Conservation (phyloP, 2,113 vertebrate species). For the Orientallactaga bullata region DNA sequence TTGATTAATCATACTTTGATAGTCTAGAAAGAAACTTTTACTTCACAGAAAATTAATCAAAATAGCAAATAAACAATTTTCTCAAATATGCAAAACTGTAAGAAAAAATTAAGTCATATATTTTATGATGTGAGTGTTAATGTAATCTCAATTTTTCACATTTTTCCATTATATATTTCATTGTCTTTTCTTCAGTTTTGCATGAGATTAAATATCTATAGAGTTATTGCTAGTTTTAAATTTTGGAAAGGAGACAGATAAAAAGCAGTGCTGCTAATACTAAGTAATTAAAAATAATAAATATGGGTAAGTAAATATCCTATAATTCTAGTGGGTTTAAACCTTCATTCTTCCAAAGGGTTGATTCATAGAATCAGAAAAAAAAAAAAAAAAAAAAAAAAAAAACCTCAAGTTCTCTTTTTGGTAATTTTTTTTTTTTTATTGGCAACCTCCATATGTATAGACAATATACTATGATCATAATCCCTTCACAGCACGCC, state of each 20-base stretch:
- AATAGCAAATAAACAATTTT: not conserved
- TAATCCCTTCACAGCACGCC: too few relatives aligned
- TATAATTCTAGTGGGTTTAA: not conserved
- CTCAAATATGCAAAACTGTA: not conserved
- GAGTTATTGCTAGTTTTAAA: not conserved
- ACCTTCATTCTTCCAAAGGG: not conserved
- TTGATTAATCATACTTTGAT: not conserved
- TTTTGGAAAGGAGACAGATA: not conserved
- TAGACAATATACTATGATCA: too few relatives aligned
- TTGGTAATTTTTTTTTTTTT: too few relatives aligned
- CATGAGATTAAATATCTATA: not conserved
- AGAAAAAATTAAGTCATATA: not conserved
- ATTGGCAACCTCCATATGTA: too few relatives aligned
- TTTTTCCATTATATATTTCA: not conserved
- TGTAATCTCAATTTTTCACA: not conserved
- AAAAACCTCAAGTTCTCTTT: too few relatives aligned
- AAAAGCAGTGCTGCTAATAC: not conserved
- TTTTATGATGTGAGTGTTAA: not conserved
- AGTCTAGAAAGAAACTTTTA: not conserved
- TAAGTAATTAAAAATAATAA: not conserved
- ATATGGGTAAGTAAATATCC: not conserved
- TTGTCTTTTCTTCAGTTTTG: not conserved
- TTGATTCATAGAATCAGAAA: not conserved
- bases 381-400: conserved; percentile 22
- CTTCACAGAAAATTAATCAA: not conserved